Conservation (phyloP, 2,888 invertebrate genomes). For the Operophtera brumata region DNA sequence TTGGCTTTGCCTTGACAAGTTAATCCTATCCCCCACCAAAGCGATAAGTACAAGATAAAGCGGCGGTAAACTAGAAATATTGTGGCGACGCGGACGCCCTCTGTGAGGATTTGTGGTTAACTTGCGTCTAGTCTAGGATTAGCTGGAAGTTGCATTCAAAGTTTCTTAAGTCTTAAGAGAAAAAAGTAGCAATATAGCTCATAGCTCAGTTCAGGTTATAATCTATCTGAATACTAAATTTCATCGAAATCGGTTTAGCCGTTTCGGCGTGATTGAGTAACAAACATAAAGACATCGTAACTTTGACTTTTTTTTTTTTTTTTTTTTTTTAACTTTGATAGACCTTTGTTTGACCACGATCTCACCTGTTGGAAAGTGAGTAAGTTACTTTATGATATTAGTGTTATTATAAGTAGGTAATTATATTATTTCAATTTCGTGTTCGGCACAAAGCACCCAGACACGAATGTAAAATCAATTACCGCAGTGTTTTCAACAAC, state of each 20-base stretch:
- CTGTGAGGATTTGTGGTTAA: constrained; percentile 24
- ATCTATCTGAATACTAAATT: no score
- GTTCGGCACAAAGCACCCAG: background rate
- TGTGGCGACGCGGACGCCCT: constrained; percentile 18
- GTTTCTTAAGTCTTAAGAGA: background rate
- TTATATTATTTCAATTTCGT: background rate
- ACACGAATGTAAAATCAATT: constrained; percentile 5
- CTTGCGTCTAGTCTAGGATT: constrained; percentile 11
- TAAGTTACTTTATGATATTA: background rate
- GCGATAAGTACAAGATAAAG: constrained; percentile 4
- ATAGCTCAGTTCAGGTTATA: no score
- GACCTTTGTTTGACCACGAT: no score
- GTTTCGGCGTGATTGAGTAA: no score
- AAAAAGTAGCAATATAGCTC: no score
- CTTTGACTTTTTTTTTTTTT: no score
- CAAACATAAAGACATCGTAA: no score
- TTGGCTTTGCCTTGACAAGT: constrained; percentile 22
- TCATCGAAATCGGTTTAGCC: no score
- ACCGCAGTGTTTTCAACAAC: constrained; percentile 4
- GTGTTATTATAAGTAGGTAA: no score
- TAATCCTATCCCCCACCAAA: constrained; percentile 18
- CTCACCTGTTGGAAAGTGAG: no score
- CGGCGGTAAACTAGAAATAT: constrained; percentile 27
- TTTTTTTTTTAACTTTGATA: no score
- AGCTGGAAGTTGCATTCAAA: background rate